These are phyloP conservation scores for Drosophila melanica DNA, from an alignment of 1,140 invertebrate genomes.

Conservation along the genomic window DNA sequence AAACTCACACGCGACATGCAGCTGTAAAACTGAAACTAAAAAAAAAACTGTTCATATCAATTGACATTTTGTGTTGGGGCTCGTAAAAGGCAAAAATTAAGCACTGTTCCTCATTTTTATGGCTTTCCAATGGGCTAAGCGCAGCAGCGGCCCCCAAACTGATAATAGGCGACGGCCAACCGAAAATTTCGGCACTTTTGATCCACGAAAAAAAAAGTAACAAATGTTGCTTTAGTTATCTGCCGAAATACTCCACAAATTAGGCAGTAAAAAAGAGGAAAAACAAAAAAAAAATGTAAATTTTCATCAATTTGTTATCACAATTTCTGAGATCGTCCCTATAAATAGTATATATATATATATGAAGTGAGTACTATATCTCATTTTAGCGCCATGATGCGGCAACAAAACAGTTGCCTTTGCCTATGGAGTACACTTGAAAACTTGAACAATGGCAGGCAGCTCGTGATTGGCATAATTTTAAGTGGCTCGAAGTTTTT, in stretches of 20 bases:
- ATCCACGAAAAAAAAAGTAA: slow-evolving; percentile 10
- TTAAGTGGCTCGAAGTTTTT: slow-evolving; percentile 58
- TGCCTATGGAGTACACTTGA: slow-evolving; percentile 54
- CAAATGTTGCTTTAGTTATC: slow-evolving; percentile 8
- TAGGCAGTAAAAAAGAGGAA: slow-evolving; percentile 9
- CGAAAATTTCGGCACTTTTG: slow-evolving; percentile 40
- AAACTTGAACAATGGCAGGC: slow-evolving; percentile 35
- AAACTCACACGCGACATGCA: slow-evolving; percentile 64
- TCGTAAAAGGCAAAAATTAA: slow-evolving; percentile 74
- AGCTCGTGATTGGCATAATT: slow-evolving; percentile 77
- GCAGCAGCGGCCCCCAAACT: slow-evolving; percentile 21
- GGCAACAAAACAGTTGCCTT: slow-evolving; percentile 31
- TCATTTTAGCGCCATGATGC: slow-evolving; percentile 24
- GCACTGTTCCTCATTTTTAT: slow-evolving; percentile 60
- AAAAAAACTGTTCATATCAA: slow-evolving; percentile 71
- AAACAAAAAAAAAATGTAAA: slow-evolving; percentile 34
- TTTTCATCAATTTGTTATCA: slow-evolving; percentile 44
- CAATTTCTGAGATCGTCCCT: slow-evolving; percentile 8
- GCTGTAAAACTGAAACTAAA: slow-evolving; percentile 66
- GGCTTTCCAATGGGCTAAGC: slow-evolving; percentile 57
- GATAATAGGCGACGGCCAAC: slow-evolving; percentile 36
- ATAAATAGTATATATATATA: slow-evolving; percentile 33
- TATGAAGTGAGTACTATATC: slow-evolving; percentile 31
- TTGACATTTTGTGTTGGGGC: slow-evolving; percentile 72
- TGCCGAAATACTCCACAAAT: slow-evolving; percentile 22